A percentile compares a stretch with the other conserved stretches of the same genome.
These are phyloP conservation scores for Patella ulyssiponensis DNA, from an alignment of 2,888 invertebrate genomes.

Conservation along the genomic window DNA sequence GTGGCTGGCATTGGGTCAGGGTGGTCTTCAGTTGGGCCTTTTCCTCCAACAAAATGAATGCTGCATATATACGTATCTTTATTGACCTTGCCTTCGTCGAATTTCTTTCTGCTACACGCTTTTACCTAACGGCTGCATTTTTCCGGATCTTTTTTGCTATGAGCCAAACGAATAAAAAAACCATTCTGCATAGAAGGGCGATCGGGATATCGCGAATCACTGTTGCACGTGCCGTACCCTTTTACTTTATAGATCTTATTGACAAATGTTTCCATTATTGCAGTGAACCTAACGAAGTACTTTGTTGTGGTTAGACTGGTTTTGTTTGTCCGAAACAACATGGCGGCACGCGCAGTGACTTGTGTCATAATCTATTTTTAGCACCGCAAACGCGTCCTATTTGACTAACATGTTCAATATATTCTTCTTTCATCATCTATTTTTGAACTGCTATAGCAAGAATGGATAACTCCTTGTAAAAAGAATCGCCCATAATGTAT, in stretches of 20 bases:
- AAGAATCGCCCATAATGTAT: no score
- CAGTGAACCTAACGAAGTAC: no score
- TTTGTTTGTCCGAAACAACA: no score
- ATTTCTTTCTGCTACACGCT: conserved; percentile 3
- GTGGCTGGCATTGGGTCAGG: conserved; percentile 16
- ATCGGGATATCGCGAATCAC: background rate
- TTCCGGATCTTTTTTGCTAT: background rate
- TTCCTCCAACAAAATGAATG: conserved; percentile 21
- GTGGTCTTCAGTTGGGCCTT: conserved; percentile 17
- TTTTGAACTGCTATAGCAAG: no score
- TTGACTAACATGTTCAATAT: no score
- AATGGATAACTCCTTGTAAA: no score
- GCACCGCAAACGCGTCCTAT: no score
- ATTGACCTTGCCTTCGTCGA: conserved; percentile 3
- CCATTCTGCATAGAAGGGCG: background rate
- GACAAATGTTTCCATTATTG: no score
- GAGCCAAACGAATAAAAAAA: background rate
- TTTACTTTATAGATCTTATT: background rate
- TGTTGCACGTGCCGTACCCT: background rate
- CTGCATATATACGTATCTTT: conserved; percentile 24
- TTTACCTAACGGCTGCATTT: background rate
- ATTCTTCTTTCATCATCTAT: no score
- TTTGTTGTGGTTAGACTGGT: no score
- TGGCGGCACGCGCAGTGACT: no score
- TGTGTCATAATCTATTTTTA: no score